Percentiles rank a stretch among this genome's conserved stretches.
These are phyloP conservation scores for Lycaena phlaeas DNA, from an alignment of 2,888 invertebrate species.

Conservation along the genomic window DNA sequence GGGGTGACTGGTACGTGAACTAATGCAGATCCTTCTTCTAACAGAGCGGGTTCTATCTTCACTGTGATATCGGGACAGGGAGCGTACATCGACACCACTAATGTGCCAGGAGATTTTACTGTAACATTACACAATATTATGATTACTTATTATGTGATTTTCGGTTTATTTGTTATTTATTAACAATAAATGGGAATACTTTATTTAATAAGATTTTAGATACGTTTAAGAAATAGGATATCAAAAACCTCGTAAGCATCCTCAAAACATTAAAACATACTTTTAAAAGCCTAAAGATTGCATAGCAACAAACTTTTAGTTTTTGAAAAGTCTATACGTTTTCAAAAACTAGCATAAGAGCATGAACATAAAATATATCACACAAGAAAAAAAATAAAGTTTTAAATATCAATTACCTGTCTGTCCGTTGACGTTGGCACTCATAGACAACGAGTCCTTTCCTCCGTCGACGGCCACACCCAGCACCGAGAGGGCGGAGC, in stretches of 20 bases:
- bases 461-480: constrained; percentile 96
- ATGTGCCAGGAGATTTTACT: constrained; percentile 87
- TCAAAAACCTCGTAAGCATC: too few relatives aligned
- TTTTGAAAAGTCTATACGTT: too few relatives aligned
- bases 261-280: too few relatives aligned
- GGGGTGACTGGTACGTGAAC: constrained; percentile 85
- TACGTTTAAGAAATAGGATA: too few relatives aligned
- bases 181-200: too few relatives aligned
- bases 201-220: too few relatives aligned
- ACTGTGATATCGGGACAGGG: constrained; percentile 92
- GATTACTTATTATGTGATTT: too few relatives aligned
- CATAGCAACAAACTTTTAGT: too few relatives aligned
- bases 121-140: constrained; percentile 11
- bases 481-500: constrained; percentile 83
- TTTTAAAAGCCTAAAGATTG: too few relatives aligned
- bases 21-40: constrained; percentile 77
- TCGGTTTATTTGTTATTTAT: too few relatives aligned
- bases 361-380: background rate
- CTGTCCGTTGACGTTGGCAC: constrained; percentile 84
- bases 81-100: constrained; percentile 97
- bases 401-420: constrained; percentile 49
- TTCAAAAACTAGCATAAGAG: too few relatives aligned
- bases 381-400: background rate
- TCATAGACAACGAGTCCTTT: constrained; percentile 98
- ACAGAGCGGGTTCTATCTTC: constrained; percentile 92